These are phyloP conservation scores for Bilobella aurantiaca DNA, from an alignment of 1,140 invertebrate species.

Conservation along the genomic window DNA sequence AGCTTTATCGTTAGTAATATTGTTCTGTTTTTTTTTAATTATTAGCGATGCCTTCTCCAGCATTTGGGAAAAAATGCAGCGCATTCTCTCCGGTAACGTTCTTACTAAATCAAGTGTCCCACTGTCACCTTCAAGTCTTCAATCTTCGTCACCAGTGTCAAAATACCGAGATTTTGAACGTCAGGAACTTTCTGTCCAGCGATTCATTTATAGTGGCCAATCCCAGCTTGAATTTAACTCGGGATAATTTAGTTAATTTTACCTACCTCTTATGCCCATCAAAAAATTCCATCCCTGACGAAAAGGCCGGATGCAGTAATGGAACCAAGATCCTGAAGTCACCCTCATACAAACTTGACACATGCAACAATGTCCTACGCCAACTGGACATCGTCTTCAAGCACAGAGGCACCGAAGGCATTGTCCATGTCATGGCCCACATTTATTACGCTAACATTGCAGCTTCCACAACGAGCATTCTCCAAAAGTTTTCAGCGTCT, in stretches of 20 bases:
- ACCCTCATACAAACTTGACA: too few relatives aligned
- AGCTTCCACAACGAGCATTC: constrained; percentile 37
- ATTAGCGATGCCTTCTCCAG: constrained; percentile 23
- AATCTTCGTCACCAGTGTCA: constrained; percentile 2
- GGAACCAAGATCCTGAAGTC: too few relatives aligned
- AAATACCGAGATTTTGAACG: constrained; percentile 10
- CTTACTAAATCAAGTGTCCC: constrained; percentile 10
- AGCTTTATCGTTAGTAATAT: too few relatives aligned
- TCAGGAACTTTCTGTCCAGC: constrained; percentile 4
- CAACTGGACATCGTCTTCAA: constrained; percentile 45
- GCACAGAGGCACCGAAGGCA: constrained; percentile 50
- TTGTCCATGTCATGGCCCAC: constrained; percentile 41
- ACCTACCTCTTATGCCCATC: neutral
- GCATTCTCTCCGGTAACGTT: constrained; percentile 17
- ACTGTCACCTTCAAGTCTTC: neutral
- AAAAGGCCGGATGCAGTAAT: too few relatives aligned
- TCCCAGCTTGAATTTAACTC: neutral
- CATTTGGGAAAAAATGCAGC: constrained; percentile 14
- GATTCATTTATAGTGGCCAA: constrained; percentile 15
- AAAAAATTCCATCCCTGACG: too few relatives aligned
- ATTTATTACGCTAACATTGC: constrained; percentile 42
- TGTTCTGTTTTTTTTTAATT: too few relatives aligned
- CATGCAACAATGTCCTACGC: constrained; percentile 43
- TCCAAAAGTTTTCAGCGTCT: constrained; percentile 44
- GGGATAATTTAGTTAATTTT: neutral